Evolutionary conservation across 2,797 vertebrate species (phyloP).

Genomic region (Brachyalestes nurse): DNA sequence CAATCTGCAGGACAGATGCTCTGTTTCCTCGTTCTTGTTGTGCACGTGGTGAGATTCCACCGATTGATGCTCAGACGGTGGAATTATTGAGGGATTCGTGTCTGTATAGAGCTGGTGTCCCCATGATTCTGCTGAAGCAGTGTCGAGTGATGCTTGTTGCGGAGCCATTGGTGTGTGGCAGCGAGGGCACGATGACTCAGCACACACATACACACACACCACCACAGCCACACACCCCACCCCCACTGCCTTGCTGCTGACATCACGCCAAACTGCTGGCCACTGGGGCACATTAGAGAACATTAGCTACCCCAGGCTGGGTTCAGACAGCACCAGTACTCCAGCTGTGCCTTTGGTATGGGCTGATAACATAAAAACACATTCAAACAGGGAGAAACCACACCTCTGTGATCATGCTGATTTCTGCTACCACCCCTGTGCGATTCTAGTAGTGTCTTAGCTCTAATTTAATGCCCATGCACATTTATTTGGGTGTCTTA

Average conservation of each 20-base stretch:
- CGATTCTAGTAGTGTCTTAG: too few species aligned
- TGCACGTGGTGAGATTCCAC: too few species aligned
- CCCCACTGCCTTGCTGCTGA: background rate
- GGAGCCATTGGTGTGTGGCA: background rate
- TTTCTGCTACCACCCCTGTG: too few species aligned
- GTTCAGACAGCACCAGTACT: background rate
- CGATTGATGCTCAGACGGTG: too few species aligned
- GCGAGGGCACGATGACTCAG: constrained; percentile 28
- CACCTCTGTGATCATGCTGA: too few species aligned
- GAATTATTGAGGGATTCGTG: too few species aligned
- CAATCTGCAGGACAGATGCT: too few species aligned
- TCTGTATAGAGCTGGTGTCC: too few species aligned
- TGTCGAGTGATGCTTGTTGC: background rate
- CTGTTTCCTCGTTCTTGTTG: too few species aligned
- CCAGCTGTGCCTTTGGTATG: background rate
- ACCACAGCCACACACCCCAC: background rate
- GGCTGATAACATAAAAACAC: background rate
- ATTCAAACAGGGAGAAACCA: too few species aligned
- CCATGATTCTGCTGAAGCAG: background rate
- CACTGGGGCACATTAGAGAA: constrained; percentile 1
- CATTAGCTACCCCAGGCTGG: background rate
- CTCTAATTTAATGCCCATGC: too few species aligned
- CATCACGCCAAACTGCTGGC: background rate
- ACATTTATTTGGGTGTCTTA: too few species aligned
- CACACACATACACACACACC: constrained; percentile 17